Evolutionary conservation across 1,140 invertebrate genomes (phyloP).

Genomic region (Lordiphosa stackelbergi): DNA sequence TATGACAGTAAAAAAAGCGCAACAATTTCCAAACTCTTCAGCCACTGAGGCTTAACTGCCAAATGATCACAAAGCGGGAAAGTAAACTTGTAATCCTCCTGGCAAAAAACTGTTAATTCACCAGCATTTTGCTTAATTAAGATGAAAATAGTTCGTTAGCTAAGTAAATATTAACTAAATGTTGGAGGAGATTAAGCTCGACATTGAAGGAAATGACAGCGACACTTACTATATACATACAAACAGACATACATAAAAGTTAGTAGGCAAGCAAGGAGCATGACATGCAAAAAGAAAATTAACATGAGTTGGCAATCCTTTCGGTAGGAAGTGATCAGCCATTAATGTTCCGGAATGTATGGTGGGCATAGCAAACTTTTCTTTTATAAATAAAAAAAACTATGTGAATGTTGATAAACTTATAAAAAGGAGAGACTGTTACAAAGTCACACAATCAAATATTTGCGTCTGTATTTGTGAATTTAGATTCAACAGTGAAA

Average conservation of each 20-base stretch:
- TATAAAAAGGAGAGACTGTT: no score
- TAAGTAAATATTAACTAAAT: conserved; percentile 37
- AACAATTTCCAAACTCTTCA: background rate
- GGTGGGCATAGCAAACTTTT: no score
- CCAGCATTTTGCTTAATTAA: conserved; percentile 44
- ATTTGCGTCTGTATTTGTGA: no score
- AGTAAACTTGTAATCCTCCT: conserved; percentile 8
- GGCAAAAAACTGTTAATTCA: conserved; percentile 20
- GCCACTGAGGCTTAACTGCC: no score
- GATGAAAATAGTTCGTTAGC: conserved; percentile 47
- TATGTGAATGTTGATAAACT: no score
- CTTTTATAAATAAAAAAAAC: no score
- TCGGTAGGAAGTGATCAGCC: no score
- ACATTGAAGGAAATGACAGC: conserved; percentile 8
- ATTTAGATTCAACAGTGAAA: no score
- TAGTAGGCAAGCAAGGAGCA: background rate
- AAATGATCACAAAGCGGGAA: background rate
- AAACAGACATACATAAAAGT: background rate
- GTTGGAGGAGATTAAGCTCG: conserved; percentile 11
- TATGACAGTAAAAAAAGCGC: conserved; percentile 32
- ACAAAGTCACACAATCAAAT: no score
- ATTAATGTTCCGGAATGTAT: no score
- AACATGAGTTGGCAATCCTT: no score
- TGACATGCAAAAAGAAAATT: no score
- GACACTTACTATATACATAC: background rate